These are phyloP conservation scores for Papilio gigon DNA, from an alignment of 2,888 invertebrate genomes.

Conservation along the genomic window DNA sequence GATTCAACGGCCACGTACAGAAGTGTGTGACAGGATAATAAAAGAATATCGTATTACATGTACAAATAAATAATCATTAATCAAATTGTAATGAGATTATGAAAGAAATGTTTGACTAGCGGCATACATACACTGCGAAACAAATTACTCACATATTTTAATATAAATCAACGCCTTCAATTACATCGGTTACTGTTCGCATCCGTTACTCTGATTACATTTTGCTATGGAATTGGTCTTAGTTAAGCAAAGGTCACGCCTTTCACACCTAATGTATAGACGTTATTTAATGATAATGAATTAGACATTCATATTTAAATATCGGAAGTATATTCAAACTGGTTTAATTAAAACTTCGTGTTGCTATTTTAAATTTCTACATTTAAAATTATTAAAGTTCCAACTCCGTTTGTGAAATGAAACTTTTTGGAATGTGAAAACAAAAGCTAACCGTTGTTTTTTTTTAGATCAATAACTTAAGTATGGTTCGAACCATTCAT, in stretches of 20 bases:
- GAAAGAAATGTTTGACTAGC: slow-evolving; percentile 48
- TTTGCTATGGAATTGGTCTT: slow-evolving; percentile 55
- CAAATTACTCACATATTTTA: slow-evolving; percentile 49
- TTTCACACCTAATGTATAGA: slow-evolving; percentile 59
- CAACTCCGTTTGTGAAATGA: no score
- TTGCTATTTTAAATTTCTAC: neutral
- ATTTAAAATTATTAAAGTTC: no score
- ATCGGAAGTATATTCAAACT: slow-evolving; percentile 37
- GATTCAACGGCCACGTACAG: neutral
- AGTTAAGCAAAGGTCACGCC: slow-evolving; percentile 57
- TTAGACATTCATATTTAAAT: slow-evolving; percentile 27
- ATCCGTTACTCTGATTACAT: slow-evolving; percentile 56
- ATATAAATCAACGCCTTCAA: slow-evolving; percentile 47
- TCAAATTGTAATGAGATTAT: slow-evolving; percentile 51
- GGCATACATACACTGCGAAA: slow-evolving; percentile 48
- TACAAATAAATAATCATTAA: slow-evolving; percentile 44
- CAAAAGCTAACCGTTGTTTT: no score
- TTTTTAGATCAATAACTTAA: no score
- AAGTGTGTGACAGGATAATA: neutral
- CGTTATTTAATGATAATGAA: slow-evolving; percentile 43
- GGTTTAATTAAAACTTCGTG: neutral
- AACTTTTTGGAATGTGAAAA: no score
- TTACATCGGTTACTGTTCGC: slow-evolving; percentile 47
- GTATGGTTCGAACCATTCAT: no score
- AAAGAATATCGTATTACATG: slow-evolving; percentile 1